Base-by-base conservation (phyloP, 2,888 invertebrate species). In the Caenorhabditis sinica region DNA sequence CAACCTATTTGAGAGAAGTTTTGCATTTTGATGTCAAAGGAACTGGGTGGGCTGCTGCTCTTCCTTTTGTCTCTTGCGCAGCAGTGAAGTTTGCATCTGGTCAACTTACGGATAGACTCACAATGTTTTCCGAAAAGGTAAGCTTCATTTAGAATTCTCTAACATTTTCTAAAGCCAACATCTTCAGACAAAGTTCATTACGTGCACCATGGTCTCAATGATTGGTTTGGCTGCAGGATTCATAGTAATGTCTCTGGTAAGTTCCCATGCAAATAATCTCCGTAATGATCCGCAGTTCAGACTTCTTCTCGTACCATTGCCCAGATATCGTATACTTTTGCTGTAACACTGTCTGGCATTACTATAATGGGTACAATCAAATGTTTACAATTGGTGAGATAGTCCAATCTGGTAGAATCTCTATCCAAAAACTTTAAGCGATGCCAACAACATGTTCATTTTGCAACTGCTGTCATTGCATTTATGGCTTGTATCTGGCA, bases 361-460 rank as follows among this genome's bases (percentile, higher is more conserved):
- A 90, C 89, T 60, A 84, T 86, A n/a, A 86, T 89, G 28, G 90
- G 90, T 13, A 87, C 88, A 9, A 83, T 88, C 23, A 87, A 87
- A 60, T 86, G 87, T 51, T 80, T 87, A 2, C 88, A 89, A 65
- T 25, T 90, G 83, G 89, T 90, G 40, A 23, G 30, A 6, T n/a
- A 17, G 53, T 0, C 15, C 51, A 20, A 28, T 30, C n/a, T 53
- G 9, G 4, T 13, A 25, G n/a, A 33, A 36, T 33, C 25, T 33
- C 15, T 30, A 72, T 1, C 60, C 11, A 1, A 5, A n/a, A 33
- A 33, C 2, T 73, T 68, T 51, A 75, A 87, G 87, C 83, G 86
- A 6, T 86, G 87, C 65, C 87, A 83, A 56, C 88, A 88, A 45
- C 77, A 84, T 63, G 84, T 88, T 56, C 87, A 86, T 49, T 88